These are phyloP conservation scores for Axis porcinus DNA, from an alignment of 2,113 vertebrate species.

Conservation along the genomic window DNA sequence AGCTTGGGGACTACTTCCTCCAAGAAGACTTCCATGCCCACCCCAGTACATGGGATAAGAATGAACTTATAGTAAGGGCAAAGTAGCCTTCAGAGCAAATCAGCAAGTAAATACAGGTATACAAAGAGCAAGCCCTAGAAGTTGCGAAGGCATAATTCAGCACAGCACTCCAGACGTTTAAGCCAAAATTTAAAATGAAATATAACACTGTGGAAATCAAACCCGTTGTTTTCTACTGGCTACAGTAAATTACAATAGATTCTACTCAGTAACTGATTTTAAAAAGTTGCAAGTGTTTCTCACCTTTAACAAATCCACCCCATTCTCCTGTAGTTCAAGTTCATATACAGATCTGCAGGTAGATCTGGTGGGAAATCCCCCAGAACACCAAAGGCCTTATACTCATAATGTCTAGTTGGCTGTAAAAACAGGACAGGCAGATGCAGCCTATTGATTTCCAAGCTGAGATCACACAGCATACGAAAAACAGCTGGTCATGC, in stretches of 20 bases:
- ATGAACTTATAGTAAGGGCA: not conserved
- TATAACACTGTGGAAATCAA: not conserved
- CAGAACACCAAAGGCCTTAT: conserved; percentile 90
- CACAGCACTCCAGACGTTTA: not conserved
- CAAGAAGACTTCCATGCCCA: not conserved
- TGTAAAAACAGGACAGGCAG: conserved; percentile 70
- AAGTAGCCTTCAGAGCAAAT: not conserved
- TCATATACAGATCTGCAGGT: conserved; percentile 91
- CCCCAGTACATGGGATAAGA: rapidly evolving
- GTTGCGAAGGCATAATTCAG: not conserved
- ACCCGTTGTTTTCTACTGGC: not conserved
- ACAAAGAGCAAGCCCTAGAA: not conserved
- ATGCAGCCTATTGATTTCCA: not conserved
- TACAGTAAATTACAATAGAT: not conserved
- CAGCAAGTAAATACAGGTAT: rapidly evolving
- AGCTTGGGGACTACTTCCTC: not conserved
- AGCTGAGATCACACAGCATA: not conserved
- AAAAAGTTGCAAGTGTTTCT: not conserved
- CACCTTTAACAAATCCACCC: conserved; percentile 92
- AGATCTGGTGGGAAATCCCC: conserved; percentile 79
- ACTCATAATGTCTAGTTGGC: conserved; percentile 90
- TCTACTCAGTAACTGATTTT: not conserved
- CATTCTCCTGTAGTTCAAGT: conserved; percentile 88
- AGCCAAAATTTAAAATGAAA: not conserved
- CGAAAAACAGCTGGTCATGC: not conserved